phyloP scores from a whole-genome alignment of 2,113 vertebrate species.

The Paraplagusia blochii region DNA sequence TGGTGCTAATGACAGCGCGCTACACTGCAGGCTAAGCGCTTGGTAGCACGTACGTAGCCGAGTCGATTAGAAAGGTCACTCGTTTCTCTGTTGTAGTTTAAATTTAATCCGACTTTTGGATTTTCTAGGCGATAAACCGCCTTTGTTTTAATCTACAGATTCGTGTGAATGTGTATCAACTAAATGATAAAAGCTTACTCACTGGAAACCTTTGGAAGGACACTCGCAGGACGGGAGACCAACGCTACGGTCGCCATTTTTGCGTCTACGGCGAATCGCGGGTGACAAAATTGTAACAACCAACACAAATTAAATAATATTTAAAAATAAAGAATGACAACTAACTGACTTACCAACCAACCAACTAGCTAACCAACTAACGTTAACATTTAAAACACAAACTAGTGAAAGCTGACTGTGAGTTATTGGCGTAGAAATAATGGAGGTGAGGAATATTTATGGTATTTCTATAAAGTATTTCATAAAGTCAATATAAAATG shows the following conservation, averaged over 20 bases:
- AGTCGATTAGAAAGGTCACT: slow-evolving; percentile 65
- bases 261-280: slow-evolving; percentile 48
- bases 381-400: too few species aligned
- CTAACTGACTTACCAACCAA: too few species aligned
- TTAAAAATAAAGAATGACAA: too few species aligned
- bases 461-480: too few species aligned
- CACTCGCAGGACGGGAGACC: slow-evolving; percentile 73
- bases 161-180: accelerated
- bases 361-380: too few species aligned
- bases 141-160: accelerated
- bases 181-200: slow-evolving; percentile 32
- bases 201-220: slow-evolving; percentile 77
- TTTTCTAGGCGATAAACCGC: accelerated
- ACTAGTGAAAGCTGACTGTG: too few species aligned
- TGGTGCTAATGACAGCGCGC: not conserved
- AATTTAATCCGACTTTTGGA: accelerated
- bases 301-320: too few species aligned
- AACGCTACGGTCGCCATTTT: slow-evolving; percentile 73
- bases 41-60: slow-evolving; percentile 29
- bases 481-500: too few species aligned
- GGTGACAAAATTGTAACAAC: slow-evolving; percentile 31
- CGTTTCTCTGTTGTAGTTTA: not conserved
- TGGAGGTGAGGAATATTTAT: too few species aligned
- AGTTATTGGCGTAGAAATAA: too few species aligned
- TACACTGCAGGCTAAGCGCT: not conserved